Conservation (phyloP, 1,140 invertebrate species). For the Proctacanthus coquilletti region DNA sequence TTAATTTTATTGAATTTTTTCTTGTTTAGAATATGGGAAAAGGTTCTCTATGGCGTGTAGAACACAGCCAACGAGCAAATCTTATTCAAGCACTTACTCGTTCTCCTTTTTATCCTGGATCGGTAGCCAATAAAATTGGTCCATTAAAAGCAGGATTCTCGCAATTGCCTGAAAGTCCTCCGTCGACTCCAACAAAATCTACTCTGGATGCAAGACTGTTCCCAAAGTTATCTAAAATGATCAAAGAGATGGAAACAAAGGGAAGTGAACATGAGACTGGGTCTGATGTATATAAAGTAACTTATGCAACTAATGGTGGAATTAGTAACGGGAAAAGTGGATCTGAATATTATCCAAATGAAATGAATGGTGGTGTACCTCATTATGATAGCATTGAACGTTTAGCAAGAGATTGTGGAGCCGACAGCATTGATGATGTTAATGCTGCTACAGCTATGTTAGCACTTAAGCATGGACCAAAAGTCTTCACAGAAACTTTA, state of each 20-base stretch:
- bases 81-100: constrained; percentile 69
- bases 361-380: neutral
- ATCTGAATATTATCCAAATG: neutral
- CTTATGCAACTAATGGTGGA: constrained; percentile 8
- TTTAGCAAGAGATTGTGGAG: constrained; percentile 22
- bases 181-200: constrained; percentile 10
- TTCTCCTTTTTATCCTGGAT: constrained; percentile 64
- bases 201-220: constrained; percentile 26
- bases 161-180: neutral
- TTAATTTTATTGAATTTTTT: constrained; percentile 6
- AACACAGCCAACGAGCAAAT: constrained; percentile 73
- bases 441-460: constrained; percentile 72
- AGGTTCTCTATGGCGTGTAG: constrained; percentile 89
- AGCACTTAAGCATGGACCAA: constrained; percentile 56
- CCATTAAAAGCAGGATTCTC: constrained; percentile 10
- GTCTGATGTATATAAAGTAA: neutral
- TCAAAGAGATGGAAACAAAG: constrained; percentile 14
- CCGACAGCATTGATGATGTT: constrained; percentile 48
- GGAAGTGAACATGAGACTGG: constrained; percentile 4
- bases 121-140: constrained; percentile 25
- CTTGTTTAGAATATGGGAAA: constrained; percentile 69
- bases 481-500: constrained; percentile 24
- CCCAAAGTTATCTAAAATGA: constrained; percentile 23
- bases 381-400: constrained; percentile 15
- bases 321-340: too few relatives aligned